Percentiles rank a stretch among this genome's conserved stretches.
phyloP scores from a whole-genome alignment of 2,113 vertebrate genomes.

The Nycticorax nycticorax region DNA sequence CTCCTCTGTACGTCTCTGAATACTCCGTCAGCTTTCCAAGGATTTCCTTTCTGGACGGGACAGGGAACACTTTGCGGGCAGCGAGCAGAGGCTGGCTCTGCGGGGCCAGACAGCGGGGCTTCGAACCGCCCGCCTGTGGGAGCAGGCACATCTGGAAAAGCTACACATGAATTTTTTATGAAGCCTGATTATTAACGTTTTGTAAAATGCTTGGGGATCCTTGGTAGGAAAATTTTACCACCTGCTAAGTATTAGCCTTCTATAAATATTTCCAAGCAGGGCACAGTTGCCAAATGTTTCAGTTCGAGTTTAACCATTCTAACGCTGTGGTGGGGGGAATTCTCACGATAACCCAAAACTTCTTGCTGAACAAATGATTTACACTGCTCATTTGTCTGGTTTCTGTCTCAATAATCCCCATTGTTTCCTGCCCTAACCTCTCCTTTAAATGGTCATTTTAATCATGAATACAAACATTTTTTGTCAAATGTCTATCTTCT shows the following conservation, averaged over 20 bases:
- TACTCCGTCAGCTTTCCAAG: accelerated
- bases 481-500: not conserved
- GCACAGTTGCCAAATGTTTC: not conserved
- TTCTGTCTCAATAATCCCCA: not conserved
- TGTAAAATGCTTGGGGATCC: conserved; percentile 7
- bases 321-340: not conserved
- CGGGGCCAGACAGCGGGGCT: not conserved
- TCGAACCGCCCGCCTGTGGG: accelerated
- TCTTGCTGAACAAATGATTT: not conserved
- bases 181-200: not conserved
- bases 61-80: not conserved
- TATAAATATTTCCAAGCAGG: conserved; percentile 30
- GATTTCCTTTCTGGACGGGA: not conserved
- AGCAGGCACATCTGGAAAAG: conserved; percentile 36
- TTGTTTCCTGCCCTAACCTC: not conserved
- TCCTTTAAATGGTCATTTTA: not conserved
- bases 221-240: conserved; percentile 42
- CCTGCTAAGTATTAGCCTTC: not conserved
- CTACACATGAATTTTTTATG: not conserved
- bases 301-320: not conserved
- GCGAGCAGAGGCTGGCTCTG: accelerated
- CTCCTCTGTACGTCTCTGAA: not conserved
- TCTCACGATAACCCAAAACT: not conserved
- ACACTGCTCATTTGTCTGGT: not conserved
- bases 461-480: not conserved